These are phyloP conservation scores for Salvelinus fontinalis DNA, from an alignment of 2,113 vertebrate genomes.

Conservation along the genomic window DNA sequence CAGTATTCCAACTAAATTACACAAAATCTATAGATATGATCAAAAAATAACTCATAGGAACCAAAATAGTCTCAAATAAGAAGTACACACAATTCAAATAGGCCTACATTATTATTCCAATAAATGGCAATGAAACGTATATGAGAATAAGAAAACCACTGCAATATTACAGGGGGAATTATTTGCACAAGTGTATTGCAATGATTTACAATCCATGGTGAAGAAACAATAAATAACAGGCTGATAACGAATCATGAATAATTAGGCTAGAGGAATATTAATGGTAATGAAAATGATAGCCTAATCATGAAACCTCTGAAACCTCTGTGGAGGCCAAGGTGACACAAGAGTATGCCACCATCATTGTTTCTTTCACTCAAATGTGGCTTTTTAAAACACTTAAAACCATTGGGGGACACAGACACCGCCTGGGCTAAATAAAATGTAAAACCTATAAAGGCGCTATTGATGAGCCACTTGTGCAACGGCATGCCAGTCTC, in stretches of 20 bases:
- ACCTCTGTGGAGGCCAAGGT: not conserved
- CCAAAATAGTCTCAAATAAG: not conserved
- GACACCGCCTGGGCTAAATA: not conserved
- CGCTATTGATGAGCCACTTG: not conserved
- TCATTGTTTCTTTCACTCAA: too few relatives aligned
- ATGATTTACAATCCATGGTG: not conserved
- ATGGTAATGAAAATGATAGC: not conserved
- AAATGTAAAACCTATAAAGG: not conserved
- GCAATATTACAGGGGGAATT: not conserved
- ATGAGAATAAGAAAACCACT: not conserved
- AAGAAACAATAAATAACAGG: not conserved
- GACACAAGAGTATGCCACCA: not conserved
- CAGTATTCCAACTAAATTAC: too few relatives aligned
- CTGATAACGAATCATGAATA: not conserved
- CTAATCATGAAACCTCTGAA: too few relatives aligned
- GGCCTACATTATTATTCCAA: not conserved
- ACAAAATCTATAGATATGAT: not conserved
- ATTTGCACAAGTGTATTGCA: not conserved
- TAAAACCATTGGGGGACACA: not conserved
- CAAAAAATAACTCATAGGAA: not conserved
- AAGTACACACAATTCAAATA: not conserved
- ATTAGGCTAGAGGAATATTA: not conserved
- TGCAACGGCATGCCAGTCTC: conserved; percentile 8
- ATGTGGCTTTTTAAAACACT: not conserved
- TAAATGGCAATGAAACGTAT: not conserved